Evolutionary conservation across 2,113 vertebrate genomes (phyloP).

Genomic region (Zosterops lateralis): DNA sequence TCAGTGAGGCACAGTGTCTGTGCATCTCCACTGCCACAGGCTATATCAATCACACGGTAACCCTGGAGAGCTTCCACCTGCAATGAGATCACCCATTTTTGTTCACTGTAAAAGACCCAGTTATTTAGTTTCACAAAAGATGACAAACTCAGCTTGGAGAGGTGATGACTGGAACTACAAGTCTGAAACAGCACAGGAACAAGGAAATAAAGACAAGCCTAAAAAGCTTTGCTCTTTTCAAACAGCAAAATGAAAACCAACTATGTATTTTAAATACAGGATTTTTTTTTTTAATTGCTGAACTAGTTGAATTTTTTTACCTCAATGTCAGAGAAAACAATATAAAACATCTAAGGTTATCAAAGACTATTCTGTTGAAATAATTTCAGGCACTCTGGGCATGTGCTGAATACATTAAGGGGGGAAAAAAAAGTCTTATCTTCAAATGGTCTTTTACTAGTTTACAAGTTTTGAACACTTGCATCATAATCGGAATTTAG

Average conservation of each 20-base stretch:
- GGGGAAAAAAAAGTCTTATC: background rate
- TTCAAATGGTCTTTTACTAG: background rate
- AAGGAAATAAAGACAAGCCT: background rate
- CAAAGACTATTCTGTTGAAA: background rate
- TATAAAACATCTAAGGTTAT: background rate
- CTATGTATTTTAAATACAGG: background rate
- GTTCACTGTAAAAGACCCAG: background rate
- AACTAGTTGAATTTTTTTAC: background rate
- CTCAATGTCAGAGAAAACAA: background rate
- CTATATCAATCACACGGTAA: constrained; percentile 93
- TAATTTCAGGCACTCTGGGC: background rate
- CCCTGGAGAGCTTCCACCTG: constrained; percentile 98
- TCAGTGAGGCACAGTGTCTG: constrained; percentile 96
- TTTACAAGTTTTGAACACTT: background rate
- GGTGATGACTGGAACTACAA: background rate
- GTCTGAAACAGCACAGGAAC: background rate
- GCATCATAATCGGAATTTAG: background rate
- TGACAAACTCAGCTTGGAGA: background rate
- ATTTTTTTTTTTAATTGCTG: background rate
- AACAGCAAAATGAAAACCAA: background rate
- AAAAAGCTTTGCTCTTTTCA: background rate
- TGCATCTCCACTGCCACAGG: constrained; percentile 95
- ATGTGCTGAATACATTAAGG: background rate
- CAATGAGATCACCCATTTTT: background rate
- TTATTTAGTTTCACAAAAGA: background rate